Conservation (phyloP, 2,888 invertebrate genomes). For the Drosophila neonasuta region DNA sequence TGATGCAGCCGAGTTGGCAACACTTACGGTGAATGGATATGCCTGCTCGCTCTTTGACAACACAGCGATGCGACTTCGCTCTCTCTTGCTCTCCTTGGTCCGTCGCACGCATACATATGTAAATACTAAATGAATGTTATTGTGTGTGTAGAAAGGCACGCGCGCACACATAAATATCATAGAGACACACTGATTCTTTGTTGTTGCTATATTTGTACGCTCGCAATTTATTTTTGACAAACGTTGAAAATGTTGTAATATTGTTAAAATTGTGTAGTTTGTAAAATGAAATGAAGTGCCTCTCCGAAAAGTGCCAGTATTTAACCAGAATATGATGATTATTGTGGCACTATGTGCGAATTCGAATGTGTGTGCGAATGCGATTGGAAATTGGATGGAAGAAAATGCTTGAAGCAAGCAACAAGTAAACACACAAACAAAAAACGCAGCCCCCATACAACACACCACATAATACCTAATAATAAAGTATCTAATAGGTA, state of each 20-base stretch:
- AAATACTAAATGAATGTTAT: slow-evolving; percentile 12
- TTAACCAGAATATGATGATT: slow-evolving; percentile 26
- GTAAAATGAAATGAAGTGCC: slow-evolving; percentile 42
- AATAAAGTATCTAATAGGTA: slow-evolving; percentile 1
- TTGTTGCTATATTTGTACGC: slow-evolving; percentile 62
- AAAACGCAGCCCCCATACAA: slow-evolving; percentile 4
- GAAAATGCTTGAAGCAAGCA: slow-evolving; percentile 49
- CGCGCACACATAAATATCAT: slow-evolving; percentile 6
- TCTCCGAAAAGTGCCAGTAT: slow-evolving; percentile 42
- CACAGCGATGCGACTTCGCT: slow-evolving; percentile 4
- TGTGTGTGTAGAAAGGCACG: slow-evolving; percentile 9
- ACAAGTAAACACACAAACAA: slow-evolving; percentile 48
- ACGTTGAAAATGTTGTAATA: slow-evolving; percentile 53
- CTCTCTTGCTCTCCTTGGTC: slow-evolving; percentile 20
- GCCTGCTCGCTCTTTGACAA: slow-evolving; percentile 22
- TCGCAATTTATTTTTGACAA: slow-evolving; percentile 54
- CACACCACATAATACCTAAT: slow-evolving; percentile 19
- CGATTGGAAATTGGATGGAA: slow-evolving; percentile 28
- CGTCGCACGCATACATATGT: slow-evolving; percentile 24
- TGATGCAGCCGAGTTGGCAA: no score
- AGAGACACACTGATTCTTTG: slow-evolving; percentile 52
- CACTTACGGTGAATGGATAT: slow-evolving; percentile 15
- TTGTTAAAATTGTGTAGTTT: slow-evolving; percentile 34
- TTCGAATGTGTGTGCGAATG: neutral
- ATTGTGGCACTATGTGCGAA: slow-evolving; percentile 32